Conservation (phyloP, 2,888 invertebrate species). For the Archips crataeganus region DNA sequence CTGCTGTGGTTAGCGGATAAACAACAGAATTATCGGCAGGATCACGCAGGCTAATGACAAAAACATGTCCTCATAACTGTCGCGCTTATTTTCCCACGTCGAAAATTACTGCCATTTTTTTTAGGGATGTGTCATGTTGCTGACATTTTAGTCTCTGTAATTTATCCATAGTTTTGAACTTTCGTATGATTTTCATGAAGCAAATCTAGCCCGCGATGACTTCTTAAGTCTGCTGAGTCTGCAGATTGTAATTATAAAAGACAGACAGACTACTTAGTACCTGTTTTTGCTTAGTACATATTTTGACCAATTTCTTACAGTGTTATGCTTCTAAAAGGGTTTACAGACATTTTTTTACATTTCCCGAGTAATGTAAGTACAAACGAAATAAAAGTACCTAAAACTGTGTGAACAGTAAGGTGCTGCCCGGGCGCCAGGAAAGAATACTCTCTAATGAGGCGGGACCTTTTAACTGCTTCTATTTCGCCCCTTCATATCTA, state of each 20-base stretch:
- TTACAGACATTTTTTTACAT: slow-evolving; percentile 58
- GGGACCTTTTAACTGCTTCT: slow-evolving; percentile 68
- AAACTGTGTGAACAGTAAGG: slow-evolving; percentile 75
- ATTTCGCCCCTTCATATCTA: slow-evolving; percentile 62
- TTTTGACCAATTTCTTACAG: neutral
- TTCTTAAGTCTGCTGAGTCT: no score
- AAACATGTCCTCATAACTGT: slow-evolving; percentile 17
- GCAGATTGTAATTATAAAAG: no score
- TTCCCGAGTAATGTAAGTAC: slow-evolving; percentile 60
- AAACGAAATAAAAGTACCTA: slow-evolving; percentile 54
- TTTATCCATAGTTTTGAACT: neutral
- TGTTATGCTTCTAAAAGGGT: neutral
- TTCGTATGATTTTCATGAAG: neutral
- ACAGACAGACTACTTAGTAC: no score
- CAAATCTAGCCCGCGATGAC: neutral
- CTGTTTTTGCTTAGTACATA: no score
- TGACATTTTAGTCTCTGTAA: neutral
- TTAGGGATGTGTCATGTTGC: neutral
- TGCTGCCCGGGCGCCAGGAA: slow-evolving; percentile 61
- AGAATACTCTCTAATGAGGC: slow-evolving; percentile 66
- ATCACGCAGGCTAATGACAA: slow-evolving; percentile 25
- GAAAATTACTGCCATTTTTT: slow-evolving; percentile 2
- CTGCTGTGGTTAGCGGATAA: slow-evolving; percentile 22
- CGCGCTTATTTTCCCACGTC: slow-evolving; percentile 10
- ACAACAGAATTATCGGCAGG: slow-evolving; percentile 26